phyloP scores from a whole-genome alignment of 1,140 invertebrate species.

The Microplitis demolitor region DNA sequence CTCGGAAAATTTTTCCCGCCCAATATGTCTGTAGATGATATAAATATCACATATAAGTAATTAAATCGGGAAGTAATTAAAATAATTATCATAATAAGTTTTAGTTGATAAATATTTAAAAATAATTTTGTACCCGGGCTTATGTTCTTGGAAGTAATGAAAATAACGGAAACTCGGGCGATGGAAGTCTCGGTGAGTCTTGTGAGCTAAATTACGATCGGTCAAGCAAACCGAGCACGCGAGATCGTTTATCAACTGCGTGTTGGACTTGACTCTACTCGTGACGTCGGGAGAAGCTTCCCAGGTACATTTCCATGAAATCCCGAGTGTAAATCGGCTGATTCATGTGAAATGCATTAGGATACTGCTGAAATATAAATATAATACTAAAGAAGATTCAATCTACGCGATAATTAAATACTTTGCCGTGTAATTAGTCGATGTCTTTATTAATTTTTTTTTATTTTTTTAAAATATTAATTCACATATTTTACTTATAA shows the following conservation, averaged over 20 bases:
- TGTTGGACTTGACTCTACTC: slow-evolving; percentile 1
- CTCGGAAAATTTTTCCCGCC: no score
- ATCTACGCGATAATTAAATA: not conserved
- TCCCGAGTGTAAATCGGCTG: slow-evolving; percentile 10
- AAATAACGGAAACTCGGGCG: slow-evolving; percentile 13
- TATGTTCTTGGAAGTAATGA: slow-evolving; percentile 21
- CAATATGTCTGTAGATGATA: no score
- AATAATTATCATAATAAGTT: not conserved
- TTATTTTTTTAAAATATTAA: not conserved
- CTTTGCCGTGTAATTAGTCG: not conserved
- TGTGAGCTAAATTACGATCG: slow-evolving; percentile 25
- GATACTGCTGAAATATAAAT: slow-evolving; percentile 1
- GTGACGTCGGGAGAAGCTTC: slow-evolving; percentile 12
- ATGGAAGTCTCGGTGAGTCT: slow-evolving; percentile 4
- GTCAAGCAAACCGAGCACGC: slow-evolving; percentile 22
- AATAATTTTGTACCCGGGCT: slow-evolving; percentile 10
- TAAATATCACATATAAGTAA: no score
- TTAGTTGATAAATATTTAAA: not conserved
- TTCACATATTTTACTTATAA: not conserved
- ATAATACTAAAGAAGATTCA: not conserved
- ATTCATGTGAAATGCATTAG: slow-evolving; percentile 12
- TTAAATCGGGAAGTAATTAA: no score
- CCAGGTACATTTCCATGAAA: slow-evolving; percentile 22
- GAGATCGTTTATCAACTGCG: slow-evolving; percentile 27
- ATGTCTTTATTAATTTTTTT: not conserved